Conservation (phyloP, 2,113 vertebrate genomes). For the Festucalex cinctus region DNA sequence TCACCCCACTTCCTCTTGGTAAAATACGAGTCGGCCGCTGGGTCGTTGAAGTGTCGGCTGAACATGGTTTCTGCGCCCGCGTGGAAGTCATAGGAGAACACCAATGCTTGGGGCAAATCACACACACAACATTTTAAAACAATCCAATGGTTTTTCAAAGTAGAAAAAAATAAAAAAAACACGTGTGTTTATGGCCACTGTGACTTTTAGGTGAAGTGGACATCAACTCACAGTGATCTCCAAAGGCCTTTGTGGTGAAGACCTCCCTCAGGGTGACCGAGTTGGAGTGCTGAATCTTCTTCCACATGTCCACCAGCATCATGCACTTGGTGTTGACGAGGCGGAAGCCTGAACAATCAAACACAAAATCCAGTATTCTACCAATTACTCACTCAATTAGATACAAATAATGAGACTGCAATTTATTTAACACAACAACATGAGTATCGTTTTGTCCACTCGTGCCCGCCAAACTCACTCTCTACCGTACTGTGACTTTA, state of each 20-base stretch:
- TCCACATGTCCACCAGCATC: slow-evolving; percentile 99
- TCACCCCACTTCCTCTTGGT: slow-evolving; percentile 99
- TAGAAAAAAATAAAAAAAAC: neutral
- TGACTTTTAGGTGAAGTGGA: neutral
- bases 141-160: too few species aligned
- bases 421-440: too few species aligned
- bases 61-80: slow-evolving; percentile 98
- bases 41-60: slow-evolving; percentile 97
- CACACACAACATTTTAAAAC: neutral
- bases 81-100: slow-evolving; percentile 98
- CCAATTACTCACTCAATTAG: neutral
- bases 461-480: too few species aligned
- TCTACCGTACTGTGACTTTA: too few species aligned
- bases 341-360: slow-evolving; percentile 81
- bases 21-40: slow-evolving; percentile 92
- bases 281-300: slow-evolving; percentile 98
- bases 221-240: slow-evolving; percentile 85
- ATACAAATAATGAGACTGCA: too few species aligned
- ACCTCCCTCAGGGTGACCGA: slow-evolving; percentile 93
- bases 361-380: neutral
- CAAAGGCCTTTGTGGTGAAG: slow-evolving; percentile 98
- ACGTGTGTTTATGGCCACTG: too few species aligned
- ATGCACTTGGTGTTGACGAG: slow-evolving; percentile 98
- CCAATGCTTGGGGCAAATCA: slow-evolving; percentile 76
- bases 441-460: too few species aligned